Conservation (phyloP, 2,113 vertebrate genomes). For the Ptilonorhynchus violaceus region DNA sequence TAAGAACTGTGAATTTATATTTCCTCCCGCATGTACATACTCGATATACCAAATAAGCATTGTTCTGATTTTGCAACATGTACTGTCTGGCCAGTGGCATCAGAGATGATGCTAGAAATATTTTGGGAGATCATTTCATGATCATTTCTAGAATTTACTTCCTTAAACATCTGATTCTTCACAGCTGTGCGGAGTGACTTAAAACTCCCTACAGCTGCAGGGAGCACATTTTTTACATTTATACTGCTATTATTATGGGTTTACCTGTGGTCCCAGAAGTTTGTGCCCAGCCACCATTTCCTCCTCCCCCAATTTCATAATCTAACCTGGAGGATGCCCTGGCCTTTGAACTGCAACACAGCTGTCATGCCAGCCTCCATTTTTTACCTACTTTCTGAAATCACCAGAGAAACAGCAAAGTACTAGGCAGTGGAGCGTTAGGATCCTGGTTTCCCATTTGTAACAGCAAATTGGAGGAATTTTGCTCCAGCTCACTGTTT, state of each 20-base stretch:
- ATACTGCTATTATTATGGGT: too few species aligned
- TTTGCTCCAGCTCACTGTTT: neutral
- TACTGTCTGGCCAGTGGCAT: neutral
- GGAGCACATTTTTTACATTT: rapidly evolving
- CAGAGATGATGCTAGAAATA: neutral
- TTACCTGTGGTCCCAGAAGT: neutral
- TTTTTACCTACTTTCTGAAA: neutral
- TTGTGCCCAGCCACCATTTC: neutral
- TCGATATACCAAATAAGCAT: neutral
- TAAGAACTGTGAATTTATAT: neutral
- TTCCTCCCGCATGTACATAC: rapidly evolving
- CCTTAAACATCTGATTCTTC: neutral
- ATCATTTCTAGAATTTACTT: neutral
- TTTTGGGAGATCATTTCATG: neutral
- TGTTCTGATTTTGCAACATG: neutral
- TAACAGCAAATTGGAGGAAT: neutral
- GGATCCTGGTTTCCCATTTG: neutral
- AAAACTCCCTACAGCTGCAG: neutral
- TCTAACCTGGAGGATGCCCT: neutral
- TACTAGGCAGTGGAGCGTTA: neutral
- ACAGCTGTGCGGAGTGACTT: neutral
- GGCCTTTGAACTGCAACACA: neutral
- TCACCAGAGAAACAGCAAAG: neutral
- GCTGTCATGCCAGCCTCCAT: neutral
- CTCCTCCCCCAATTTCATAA: neutral